These are phyloP conservation scores for Copidosoma aretas DNA, from an alignment of 2,888 invertebrate species.

Conservation along the genomic window DNA sequence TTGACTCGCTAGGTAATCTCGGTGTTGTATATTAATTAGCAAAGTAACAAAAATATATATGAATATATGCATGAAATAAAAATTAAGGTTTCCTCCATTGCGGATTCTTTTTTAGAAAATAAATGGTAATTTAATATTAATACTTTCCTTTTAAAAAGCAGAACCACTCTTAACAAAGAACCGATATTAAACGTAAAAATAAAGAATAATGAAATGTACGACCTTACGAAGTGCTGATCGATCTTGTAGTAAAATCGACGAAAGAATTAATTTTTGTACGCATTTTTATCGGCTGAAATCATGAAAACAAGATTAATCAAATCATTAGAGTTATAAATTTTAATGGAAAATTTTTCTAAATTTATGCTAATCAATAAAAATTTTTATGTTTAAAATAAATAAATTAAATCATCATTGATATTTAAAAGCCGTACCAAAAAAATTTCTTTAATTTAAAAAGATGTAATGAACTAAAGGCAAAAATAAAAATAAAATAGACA, in stretches of 20 bases:
- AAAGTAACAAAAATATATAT: conserved; percentile 21
- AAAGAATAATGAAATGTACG: conserved; percentile 15
- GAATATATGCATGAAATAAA: conserved; percentile 23
- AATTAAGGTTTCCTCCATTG: conserved; percentile 31
- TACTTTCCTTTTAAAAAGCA: conserved; percentile 24
- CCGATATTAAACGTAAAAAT: conserved; percentile 25
- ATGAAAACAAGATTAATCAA: background rate
- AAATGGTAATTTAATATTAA: conserved; percentile 12
- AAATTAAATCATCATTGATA: background rate
- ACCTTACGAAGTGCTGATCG: conserved; percentile 18
- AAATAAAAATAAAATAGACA: conserved; percentile 19
- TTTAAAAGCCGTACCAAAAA: conserved; percentile 4
- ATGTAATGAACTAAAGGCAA: conserved; percentile 21
- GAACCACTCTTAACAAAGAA: conserved; percentile 23
- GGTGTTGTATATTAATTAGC: conserved; percentile 41
- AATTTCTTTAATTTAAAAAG: background rate
- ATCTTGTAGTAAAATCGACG: conserved; percentile 18
- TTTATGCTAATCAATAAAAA: too few species aligned
- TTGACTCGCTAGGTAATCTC: conserved; percentile 40
- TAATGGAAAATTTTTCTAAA: background rate
- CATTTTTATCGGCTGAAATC: background rate
- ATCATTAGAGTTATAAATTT: background rate
- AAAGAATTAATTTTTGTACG: conserved; percentile 16
- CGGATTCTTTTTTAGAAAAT: conserved; percentile 16
- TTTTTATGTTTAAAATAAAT: background rate